phyloP scores from a whole-genome alignment of 2,888 invertebrate species.

The Anoplius nigerrimus region DNA sequence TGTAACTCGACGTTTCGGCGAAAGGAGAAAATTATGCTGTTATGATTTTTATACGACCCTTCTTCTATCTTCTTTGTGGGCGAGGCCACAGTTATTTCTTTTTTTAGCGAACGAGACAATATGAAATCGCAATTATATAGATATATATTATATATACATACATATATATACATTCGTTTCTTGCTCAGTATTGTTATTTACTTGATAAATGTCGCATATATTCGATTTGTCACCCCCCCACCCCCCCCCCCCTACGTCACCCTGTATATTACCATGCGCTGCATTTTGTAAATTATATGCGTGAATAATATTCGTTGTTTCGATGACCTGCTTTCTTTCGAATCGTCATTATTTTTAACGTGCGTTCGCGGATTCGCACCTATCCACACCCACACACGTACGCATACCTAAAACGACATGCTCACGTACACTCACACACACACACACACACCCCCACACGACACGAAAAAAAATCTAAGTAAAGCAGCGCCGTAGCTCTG shows the following conservation, averaged over 20 bases:
- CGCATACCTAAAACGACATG: too few species aligned
- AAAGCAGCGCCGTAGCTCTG: constrained; percentile 9
- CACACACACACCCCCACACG: background rate
- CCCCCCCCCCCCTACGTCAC: too few species aligned
- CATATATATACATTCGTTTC: constrained; percentile 24
- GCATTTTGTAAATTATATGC: constrained; percentile 36
- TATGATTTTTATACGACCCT: background rate
- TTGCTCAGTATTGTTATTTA: constrained; percentile 47
- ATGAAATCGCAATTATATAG: constrained; percentile 4
- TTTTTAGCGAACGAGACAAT: too few species aligned
- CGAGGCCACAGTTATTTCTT: too few species aligned
- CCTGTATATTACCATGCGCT: constrained; percentile 31
- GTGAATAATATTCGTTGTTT: constrained; percentile 28
- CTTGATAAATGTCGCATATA: constrained; percentile 18
- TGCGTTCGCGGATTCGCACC: too few species aligned
- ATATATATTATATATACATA: constrained; percentile 12
- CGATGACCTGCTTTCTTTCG: constrained; percentile 18
- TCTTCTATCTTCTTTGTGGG: too few species aligned
- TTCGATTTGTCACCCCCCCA: constrained; percentile 24
- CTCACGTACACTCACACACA: too few species aligned
- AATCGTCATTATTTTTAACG: background rate
- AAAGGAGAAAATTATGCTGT: background rate
- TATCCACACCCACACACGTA: too few species aligned
- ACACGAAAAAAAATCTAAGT: constrained; percentile 10
- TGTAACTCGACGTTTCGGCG: too few species aligned